phyloP scores from a whole-genome alignment of 2,888 invertebrate genomes.

The Dicyrtoma fusca region DNA sequence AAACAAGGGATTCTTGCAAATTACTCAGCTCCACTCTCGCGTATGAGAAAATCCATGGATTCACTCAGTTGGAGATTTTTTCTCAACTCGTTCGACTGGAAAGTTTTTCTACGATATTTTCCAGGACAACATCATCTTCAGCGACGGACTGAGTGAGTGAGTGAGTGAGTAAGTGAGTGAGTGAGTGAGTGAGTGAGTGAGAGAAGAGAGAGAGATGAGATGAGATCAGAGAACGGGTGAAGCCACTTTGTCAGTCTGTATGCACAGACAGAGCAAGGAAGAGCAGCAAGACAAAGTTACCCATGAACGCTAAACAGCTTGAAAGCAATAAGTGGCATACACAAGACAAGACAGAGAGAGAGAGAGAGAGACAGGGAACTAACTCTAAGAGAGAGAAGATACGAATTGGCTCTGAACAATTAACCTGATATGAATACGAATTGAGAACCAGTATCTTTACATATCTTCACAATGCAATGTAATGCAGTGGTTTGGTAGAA shows the following conservation, averaged over 20 bases:
- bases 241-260: neutral
- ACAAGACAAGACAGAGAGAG: too few relatives aligned
- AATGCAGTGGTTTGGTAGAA: too few relatives aligned
- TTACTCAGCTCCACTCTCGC: neutral
- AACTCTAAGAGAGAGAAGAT: neutral
- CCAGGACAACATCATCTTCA: constrained; percentile 2
- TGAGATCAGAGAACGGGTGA: constrained; percentile 1
- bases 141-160: too few relatives aligned
- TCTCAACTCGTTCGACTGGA: constrained; percentile 15
- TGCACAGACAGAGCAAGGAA: too few relatives aligned
- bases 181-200: too few relatives aligned
- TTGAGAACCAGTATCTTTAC: neutral
- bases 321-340: too few relatives aligned
- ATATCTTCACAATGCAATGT: too few relatives aligned
- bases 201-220: too few relatives aligned
- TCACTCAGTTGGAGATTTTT: constrained; percentile 14
- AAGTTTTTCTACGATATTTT: neutral
- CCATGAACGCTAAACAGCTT: too few relatives aligned
- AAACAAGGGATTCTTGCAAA: constrained; percentile 9
- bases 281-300: too few relatives aligned
- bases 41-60: neutral
- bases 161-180: too few relatives aligned
- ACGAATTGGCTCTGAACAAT: neutral
- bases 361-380: neutral
- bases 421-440: constrained; percentile 24